phyloP scores from a whole-genome alignment of 2,888 invertebrate species.

The Branchipolynoe longqiensis region DNA sequence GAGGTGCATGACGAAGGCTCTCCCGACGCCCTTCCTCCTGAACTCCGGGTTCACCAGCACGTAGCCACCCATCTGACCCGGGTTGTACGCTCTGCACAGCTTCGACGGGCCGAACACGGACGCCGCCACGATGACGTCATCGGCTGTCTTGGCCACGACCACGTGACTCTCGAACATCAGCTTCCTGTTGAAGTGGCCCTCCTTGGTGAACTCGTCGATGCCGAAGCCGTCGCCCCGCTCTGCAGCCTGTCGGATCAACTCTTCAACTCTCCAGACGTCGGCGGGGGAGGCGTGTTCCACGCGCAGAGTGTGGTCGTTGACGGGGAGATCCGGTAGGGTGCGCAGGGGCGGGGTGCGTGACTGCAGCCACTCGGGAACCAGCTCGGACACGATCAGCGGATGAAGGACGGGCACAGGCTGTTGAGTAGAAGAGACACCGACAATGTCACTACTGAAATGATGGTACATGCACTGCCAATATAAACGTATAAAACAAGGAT shows the following conservation, averaged over 20 bases:
- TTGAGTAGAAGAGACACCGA: background rate
- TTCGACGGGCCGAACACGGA: slow-evolving; percentile 34
- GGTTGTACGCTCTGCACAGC: slow-evolving; percentile 21
- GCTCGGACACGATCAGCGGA: background rate
- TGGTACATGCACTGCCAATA: too few species aligned
- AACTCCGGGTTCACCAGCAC: slow-evolving; percentile 1
- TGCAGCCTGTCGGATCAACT: slow-evolving; percentile 33
- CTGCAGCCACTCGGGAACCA: background rate
- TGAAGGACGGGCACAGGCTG: slow-evolving; percentile 14
- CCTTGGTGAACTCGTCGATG: slow-evolving; percentile 50
- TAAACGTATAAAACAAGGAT: too few species aligned
- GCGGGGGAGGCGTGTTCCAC: background rate
- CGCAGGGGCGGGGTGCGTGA: background rate
- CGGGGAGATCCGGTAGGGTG: background rate
- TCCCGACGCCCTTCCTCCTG: slow-evolving; percentile 18
- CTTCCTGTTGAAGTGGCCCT: slow-evolving; percentile 51
- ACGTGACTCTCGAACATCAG: slow-evolving; percentile 26
- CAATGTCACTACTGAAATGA: too few species aligned
- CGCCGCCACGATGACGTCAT: slow-evolving; percentile 14
- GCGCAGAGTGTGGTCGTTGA: background rate
- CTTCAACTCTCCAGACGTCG: slow-evolving; percentile 50
- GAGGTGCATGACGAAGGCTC: background rate
- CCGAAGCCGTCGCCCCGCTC: slow-evolving; percentile 42
- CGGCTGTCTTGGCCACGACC: slow-evolving; percentile 26
- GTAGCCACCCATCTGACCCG: background rate